Evolutionary conservation across 2,797 vertebrate genomes (phyloP).

Genomic region (Labroides dimidiatus): DNA sequence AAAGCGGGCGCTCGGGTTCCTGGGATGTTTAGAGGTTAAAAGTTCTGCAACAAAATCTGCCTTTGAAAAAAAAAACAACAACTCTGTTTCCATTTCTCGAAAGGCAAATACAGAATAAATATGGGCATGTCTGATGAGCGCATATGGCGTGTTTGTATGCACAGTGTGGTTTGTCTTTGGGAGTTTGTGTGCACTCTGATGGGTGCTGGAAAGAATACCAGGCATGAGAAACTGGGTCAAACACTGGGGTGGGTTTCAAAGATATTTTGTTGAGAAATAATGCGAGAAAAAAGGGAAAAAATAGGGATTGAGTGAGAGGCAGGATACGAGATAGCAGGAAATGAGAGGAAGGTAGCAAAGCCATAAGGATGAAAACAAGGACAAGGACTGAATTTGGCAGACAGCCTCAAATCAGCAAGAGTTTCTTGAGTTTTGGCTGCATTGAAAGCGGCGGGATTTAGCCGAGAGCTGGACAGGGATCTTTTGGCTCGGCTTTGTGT

Average conservation of each 20-base stretch:
- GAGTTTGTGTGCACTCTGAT: slow-evolving; percentile 39
- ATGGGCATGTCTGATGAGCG: slow-evolving; percentile 31
- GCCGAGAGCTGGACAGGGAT: slow-evolving; percentile 35
- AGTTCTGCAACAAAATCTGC: slow-evolving; percentile 16
- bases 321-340: slow-evolving; percentile 5
- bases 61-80: slow-evolving; percentile 34
- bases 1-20: slow-evolving; percentile 9
- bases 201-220: slow-evolving; percentile 28
- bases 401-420: slow-evolving; percentile 16
- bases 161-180: slow-evolving; percentile 39
- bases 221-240: slow-evolving; percentile 56
- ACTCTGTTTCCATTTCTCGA: slow-evolving; percentile 20
- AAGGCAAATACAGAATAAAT: slow-evolving; percentile 5
- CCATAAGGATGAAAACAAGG: slow-evolving; percentile 16
- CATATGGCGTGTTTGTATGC: slow-evolving; percentile 48
- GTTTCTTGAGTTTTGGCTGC: slow-evolving; percentile 24
- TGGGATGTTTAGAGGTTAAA: slow-evolving; percentile 53
- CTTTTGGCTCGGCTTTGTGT: slow-evolving; percentile 38
- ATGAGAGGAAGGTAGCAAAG: not conserved
- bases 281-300: not conserved
- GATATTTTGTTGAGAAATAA: slow-evolving; percentile 19
- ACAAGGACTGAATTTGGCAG: slow-evolving; percentile 28
- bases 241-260: slow-evolving; percentile 35
- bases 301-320: not conserved
- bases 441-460: slow-evolving; percentile 24